Base-by-base conservation (phyloP, 2,888 invertebrate genomes). In the Ochropleura leucogaster region DNA sequence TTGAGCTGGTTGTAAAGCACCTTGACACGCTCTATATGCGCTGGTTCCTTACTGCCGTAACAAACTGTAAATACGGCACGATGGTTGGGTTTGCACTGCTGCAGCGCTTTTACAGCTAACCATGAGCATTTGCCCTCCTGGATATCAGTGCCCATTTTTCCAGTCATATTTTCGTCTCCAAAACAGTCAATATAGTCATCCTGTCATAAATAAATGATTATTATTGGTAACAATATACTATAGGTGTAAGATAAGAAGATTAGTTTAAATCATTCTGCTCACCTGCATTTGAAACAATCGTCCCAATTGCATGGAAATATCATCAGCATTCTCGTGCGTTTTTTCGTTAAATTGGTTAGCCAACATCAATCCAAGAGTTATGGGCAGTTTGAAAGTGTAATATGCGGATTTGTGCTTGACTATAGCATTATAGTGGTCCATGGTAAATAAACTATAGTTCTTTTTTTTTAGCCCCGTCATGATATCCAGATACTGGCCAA, bases 71-170 rank as follows among this genome's bases (percentile, higher is more conserved):
- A 97, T 49, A 93, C 91, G 5, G 85, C 80, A 73, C 97, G 97
- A 88, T 98, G 98, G 7, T 97, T 95, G 0, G 97, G 94, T 69
- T 96, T 97, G 30, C 98, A 98, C 65, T 97, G 97, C 92, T 98
- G 97, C 80, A 99, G 96, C 46, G 73, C 98, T 98, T 98, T 97
- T 0, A 99, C 98, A 0, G 98, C 97, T 55, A 99, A 95, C 99
- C 99, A 99, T 0, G 98, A 97, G 93, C 99, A 99, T 94, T 99
- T 99, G 60, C 99, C 99, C 89, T 99, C 98, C 91, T 98, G 97
- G 85, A 99, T 99, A 90, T 99, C 99, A 0, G 97, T 98, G 7
- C 99, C 98, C 20, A 97, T 94, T 96, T 99, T 99, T 0, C 99
- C 99, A 0, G 98, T 99, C 0, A 98, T 94, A 2, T 96, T 96